Conservation (phyloP, 92 coral and sea anemone species). For the Zoanthus sociatus region DNA sequence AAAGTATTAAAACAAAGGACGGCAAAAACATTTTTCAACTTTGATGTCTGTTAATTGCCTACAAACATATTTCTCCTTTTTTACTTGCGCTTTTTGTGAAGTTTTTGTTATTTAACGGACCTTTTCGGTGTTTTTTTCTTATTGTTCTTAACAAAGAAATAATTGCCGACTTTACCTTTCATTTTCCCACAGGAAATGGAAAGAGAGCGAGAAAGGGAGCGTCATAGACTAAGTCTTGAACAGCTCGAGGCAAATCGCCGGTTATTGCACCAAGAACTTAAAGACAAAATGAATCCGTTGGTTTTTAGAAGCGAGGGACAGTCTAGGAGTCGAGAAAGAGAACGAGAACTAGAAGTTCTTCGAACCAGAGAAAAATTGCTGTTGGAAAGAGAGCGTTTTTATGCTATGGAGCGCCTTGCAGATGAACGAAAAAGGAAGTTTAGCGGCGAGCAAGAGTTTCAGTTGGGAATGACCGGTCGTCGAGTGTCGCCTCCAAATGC, state of each 20-base stretch:
- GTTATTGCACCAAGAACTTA: slow-evolving; percentile 86
- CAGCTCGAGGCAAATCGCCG: slow-evolving; percentile 91
- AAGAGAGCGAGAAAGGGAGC: slow-evolving; percentile 87
- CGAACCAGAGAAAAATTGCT: slow-evolving; percentile 86
- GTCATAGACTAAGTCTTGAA: slow-evolving; percentile 86
- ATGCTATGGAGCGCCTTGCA: slow-evolving; percentile 76
- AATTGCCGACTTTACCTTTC: background rate
- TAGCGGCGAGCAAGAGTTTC: slow-evolving; percentile 72
- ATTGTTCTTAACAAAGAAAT: background rate
- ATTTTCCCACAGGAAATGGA: slow-evolving; percentile 75
- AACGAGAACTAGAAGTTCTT: slow-evolving; percentile 74
- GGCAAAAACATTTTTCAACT: no score
- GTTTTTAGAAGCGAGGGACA: slow-evolving; percentile 83
- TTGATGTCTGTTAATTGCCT: no score
- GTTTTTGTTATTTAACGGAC: no score
- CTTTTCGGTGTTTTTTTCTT: background rate
- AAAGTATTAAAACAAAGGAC: no score
- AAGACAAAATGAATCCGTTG: slow-evolving; percentile 88
- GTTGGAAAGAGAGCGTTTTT: slow-evolving; percentile 73
- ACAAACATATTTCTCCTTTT: no score
- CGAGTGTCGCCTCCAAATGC: slow-evolving; percentile 75
- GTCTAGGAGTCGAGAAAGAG: slow-evolving; percentile 76
- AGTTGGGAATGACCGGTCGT: slow-evolving; percentile 62
- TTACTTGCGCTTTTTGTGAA: no score
- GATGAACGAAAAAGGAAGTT: slow-evolving; percentile 83